phyloP scores from a whole-genome alignment of 64 coral and sea anemone genomes.

The Stichodactyla mertensii region DNA sequence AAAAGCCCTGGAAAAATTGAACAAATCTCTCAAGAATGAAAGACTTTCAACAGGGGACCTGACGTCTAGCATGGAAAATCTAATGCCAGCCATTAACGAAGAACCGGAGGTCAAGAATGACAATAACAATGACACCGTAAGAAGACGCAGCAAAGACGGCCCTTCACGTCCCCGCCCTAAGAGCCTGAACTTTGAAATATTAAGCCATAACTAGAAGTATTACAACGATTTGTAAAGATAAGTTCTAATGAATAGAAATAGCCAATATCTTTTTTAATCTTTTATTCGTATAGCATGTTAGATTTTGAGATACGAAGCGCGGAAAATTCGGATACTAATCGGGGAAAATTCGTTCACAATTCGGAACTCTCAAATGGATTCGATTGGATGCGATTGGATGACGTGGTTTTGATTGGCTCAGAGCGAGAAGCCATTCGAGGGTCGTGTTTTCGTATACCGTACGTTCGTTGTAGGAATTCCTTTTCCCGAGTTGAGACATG shows the following conservation, averaged over 20 bases:
- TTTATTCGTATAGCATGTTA: no score
- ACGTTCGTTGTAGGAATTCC: no score
- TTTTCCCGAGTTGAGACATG: no score
- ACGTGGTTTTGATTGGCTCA: no score
- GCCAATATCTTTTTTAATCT: not conserved
- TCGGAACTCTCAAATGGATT: no score
- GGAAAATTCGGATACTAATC: no score
- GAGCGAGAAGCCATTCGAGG: not conserved
- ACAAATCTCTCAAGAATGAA: slow-evolving; percentile 35
- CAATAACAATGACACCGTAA: slow-evolving; percentile 13
- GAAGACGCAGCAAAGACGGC: not conserved
- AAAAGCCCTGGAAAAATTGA: slow-evolving; percentile 57
- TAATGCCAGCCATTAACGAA: slow-evolving; percentile 9
- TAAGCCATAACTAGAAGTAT: not conserved
- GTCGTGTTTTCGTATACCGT: no score
- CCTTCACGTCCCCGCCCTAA: slow-evolving; percentile 23
- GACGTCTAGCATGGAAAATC: slow-evolving; percentile 34
- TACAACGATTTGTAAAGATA: not conserved
- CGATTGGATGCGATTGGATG: no score
- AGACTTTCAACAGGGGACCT: slow-evolving; percentile 9
- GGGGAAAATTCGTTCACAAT: no score
- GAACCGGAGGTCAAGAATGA: slow-evolving; percentile 3
- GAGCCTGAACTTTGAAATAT: slow-evolving; percentile 60
- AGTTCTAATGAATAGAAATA: no score
- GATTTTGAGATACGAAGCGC: no score